phyloP scores from a whole-genome alignment of 1,140 invertebrate species.

The Ooceraea biroi region DNA sequence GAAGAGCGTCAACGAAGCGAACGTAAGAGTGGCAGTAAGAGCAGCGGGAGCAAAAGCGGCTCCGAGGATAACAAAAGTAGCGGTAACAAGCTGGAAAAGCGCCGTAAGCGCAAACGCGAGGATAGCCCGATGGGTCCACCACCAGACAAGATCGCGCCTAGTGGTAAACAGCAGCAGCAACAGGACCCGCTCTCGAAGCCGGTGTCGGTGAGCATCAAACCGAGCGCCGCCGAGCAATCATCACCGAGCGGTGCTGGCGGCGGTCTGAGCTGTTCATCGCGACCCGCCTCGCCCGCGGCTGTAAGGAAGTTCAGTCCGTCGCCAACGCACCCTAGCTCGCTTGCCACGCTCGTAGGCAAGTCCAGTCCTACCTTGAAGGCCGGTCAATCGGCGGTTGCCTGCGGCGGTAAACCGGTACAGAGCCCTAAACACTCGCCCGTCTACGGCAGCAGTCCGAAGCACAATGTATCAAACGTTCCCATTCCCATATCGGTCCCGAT shows the following conservation, averaged over 20 bases:
- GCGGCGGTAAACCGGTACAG: constrained; percentile 87
- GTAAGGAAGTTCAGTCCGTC: constrained; percentile 90
- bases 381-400: constrained; percentile 77
- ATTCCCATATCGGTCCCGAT: constrained; percentile 41
- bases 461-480: constrained; percentile 80
- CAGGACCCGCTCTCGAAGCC: constrained; percentile 90
- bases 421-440: constrained; percentile 92
- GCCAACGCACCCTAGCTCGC: constrained; percentile 88
- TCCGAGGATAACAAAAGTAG: constrained; percentile 84
- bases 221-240: constrained; percentile 86
- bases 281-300: constrained; percentile 89
- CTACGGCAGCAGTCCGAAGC: constrained; percentile 92
- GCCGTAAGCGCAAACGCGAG: constrained; percentile 92
- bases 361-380: constrained; percentile 87
- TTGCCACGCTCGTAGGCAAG: constrained; percentile 87
- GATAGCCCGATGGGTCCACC: constrained; percentile 94
- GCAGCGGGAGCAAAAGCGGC: constrained; percentile 85
- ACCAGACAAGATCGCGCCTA: constrained; percentile 91
- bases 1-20: constrained; percentile 88
- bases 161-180: constrained; percentile 81
- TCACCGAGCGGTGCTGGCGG: constrained; percentile 83
- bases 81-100: constrained; percentile 90
- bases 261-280: constrained; percentile 80
- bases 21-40: constrained; percentile 88
- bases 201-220: constrained; percentile 91